Evolutionary conservation across 1,140 invertebrate genomes (phyloP).

Genomic region (Saxidomus purpurata): DNA sequence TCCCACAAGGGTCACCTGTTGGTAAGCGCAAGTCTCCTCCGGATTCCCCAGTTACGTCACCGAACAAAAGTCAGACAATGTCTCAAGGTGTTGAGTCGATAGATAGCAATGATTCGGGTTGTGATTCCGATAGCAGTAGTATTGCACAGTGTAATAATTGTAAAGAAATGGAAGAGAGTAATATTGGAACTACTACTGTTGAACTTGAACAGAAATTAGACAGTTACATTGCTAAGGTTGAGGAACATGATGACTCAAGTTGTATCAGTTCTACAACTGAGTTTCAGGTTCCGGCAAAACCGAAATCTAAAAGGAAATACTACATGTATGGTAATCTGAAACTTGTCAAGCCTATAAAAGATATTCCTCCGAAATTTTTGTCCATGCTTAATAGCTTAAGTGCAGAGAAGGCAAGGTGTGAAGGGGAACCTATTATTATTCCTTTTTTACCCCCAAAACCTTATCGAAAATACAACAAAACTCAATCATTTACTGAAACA

Average conservation of each 20-base stretch:
- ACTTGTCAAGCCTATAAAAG: constrained; percentile 84
- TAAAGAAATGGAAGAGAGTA: constrained; percentile 43
- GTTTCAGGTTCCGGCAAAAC: constrained; percentile 47
- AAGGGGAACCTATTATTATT: constrained; percentile 83
- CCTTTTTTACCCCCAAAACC: constrained; percentile 65
- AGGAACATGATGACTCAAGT: constrained; percentile 10
- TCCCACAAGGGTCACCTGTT: constrained; percentile 2
- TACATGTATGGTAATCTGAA: constrained; percentile 84
- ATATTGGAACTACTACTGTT: constrained; percentile 18
- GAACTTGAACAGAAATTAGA: constrained; percentile 64
- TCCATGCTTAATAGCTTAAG: constrained; percentile 79
- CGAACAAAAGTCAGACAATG: neutral
- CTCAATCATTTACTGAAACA: constrained; percentile 21
- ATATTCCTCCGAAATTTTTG: constrained; percentile 83
- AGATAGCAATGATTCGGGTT: constrained; percentile 64
- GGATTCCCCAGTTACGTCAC: neutral
- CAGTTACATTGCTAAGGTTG: constrained; percentile 45
- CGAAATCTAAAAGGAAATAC: constrained; percentile 78
- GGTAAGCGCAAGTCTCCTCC: neutral
- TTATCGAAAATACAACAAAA: constrained; percentile 58
- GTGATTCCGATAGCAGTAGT: constrained; percentile 54
- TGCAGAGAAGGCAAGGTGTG: constrained; percentile 80
- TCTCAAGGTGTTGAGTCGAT: constrained; percentile 2
- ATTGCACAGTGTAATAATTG: constrained; percentile 51
- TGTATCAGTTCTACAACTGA: constrained; percentile 25